Conservation (phyloP, 2,797 vertebrate genomes). For the Botia almorhae region DNA sequence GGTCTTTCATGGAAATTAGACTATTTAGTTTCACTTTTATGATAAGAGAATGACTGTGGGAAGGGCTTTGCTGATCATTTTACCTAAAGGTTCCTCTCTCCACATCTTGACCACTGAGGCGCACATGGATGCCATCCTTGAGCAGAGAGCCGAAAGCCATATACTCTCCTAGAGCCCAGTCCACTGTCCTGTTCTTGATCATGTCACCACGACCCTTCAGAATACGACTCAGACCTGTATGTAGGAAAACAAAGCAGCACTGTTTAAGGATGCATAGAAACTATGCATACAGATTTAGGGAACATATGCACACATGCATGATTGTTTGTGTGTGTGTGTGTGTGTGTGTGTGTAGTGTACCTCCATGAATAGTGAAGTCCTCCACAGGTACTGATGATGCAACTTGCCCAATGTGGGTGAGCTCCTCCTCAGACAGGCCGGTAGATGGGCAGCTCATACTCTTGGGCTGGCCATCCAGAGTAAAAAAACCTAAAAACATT, state of each 20-base stretch:
- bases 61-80: not conserved
- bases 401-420: constrained; percentile 82
- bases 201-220: constrained; percentile 84
- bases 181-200: constrained; percentile 84
- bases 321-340: constrained; percentile 63
- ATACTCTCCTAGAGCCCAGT: constrained; percentile 90
- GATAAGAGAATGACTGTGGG: not conserved
- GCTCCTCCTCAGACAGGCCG: constrained; percentile 82
- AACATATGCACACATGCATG: constrained; percentile 62
- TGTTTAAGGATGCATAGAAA: not conserved
- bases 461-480: constrained; percentile 86
- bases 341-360: constrained; percentile 65
- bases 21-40: no score
- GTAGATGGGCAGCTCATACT: constrained; percentile 89
- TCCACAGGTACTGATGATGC: constrained; percentile 89
- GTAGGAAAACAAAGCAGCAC: not conserved
- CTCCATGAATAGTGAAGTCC: constrained; percentile 90
- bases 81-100: constrained; percentile 91
- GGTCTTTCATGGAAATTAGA: no score
- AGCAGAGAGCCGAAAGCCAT: constrained; percentile 90
- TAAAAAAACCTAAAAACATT: constrained; percentile 83
- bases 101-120: constrained; percentile 88
- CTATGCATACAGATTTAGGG: not conserved
- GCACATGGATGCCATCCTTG: constrained; percentile 88
- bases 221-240: constrained; percentile 82